Evolutionary conservation across 1,140 invertebrate species (phyloP).

Genomic region (Macrostomum lignano): DNA sequence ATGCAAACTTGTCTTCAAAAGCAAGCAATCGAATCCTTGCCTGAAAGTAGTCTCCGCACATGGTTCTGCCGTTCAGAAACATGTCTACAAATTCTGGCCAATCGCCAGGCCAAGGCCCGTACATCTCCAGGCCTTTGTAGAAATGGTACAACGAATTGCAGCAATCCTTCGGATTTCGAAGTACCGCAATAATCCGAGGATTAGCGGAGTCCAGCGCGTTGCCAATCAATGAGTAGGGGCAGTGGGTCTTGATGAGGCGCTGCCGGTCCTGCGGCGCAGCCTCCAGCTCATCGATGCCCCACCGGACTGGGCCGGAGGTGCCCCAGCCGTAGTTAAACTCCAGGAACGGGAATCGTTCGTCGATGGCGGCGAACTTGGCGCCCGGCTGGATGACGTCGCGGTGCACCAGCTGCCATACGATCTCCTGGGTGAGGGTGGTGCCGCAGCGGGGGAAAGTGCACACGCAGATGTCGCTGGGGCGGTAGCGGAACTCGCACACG

Average conservation of each 20-base stretch:
- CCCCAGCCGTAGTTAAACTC: conserved; percentile 29
- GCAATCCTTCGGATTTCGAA: conserved; percentile 52
- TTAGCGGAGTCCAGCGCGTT: conserved; percentile 3
- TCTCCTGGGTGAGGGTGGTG: conserved; percentile 59
- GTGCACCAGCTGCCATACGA: conserved; percentile 52
- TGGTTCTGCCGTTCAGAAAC: conserved; percentile 10
- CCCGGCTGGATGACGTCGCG: conserved; percentile 44
- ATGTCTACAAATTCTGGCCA: conserved; percentile 19
- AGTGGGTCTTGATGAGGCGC: background rate
- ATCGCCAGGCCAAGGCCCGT: conserved; percentile 15
- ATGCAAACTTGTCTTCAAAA: no score
- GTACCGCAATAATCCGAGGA: conserved; percentile 2
- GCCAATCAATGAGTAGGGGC: conserved; percentile 8
- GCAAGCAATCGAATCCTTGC: no score
- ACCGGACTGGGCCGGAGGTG: background rate
- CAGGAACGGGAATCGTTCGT: conserved; percentile 32
- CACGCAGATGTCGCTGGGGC: background rate
- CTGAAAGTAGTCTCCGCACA: background rate
- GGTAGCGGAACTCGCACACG: background rate
- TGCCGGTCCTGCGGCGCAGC: background rate
- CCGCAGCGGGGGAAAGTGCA: conserved; percentile 23
- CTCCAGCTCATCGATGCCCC: background rate
- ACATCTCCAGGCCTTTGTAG: conserved; percentile 38
- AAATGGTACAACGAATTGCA: conserved; percentile 53
- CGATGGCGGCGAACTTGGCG: conserved; percentile 31